Evolutionary conservation across 1,140 invertebrate species (phyloP).

Genomic region (Cotesia vestalis): DNA sequence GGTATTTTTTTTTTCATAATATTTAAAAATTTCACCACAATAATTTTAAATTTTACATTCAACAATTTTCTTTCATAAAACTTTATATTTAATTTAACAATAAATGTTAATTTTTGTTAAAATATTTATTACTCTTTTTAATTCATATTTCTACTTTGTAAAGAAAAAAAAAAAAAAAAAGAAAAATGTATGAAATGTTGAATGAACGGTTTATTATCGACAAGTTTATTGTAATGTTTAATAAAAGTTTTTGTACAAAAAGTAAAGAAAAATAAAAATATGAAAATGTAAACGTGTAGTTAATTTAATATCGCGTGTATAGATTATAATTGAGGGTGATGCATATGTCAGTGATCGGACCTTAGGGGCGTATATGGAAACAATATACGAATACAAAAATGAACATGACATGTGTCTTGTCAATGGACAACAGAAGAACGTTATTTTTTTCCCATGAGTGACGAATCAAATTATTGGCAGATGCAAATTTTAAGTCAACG

Average conservation of each 20-base stretch:
- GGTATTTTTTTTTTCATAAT: no score
- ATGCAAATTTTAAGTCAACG: conserved; percentile 18
- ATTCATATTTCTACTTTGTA: no score
- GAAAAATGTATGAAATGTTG: no score
- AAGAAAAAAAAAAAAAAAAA: no score
- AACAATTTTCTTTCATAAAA: no score
- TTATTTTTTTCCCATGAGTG: conserved; percentile 24
- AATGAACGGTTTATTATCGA: no score
- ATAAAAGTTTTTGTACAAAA: neutral
- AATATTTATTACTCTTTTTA: no score
- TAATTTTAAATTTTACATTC: no score
- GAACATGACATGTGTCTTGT: conserved; percentile 30
- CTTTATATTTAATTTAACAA: no score
- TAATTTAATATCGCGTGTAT: conserved; percentile 32
- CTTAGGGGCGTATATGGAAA: conserved; percentile 18
- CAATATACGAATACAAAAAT: conserved; percentile 13
- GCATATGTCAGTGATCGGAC: conserved; percentile 30
- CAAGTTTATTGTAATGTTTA: neutral
- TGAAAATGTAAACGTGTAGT: conserved; percentile 10
- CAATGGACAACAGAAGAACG: conserved; percentile 19
- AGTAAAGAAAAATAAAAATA: conserved; percentile 12
- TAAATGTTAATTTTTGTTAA: no score
- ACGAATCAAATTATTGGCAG: conserved; percentile 32
- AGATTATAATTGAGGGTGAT: conserved; percentile 29
- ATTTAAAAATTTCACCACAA: no score